Evolutionary conservation across 2,888 invertebrate species (phyloP).

Genomic region (Sericinus montela): DNA sequence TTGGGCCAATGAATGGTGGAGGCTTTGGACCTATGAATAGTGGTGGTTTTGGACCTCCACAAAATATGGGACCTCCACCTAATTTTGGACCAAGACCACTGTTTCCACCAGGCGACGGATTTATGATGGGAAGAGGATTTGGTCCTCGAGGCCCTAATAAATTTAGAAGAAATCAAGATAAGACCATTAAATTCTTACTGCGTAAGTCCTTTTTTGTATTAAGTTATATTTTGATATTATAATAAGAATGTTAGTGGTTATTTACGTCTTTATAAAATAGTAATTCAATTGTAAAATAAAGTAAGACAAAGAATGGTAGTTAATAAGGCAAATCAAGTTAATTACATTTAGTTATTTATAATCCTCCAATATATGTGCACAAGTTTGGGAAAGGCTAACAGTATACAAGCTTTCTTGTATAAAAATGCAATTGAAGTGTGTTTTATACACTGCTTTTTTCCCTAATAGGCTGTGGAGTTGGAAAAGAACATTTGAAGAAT

Average conservation of each 20-base stretch:
- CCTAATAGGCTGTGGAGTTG: slow-evolving; percentile 49
- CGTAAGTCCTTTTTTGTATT: slow-evolving; percentile 35
- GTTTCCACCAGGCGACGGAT: slow-evolving; percentile 5
- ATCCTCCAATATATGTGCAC: no score
- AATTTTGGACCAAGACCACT: neutral
- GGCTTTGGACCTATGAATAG: slow-evolving; percentile 24
- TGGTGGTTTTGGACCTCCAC: slow-evolving; percentile 24
- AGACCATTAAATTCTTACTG: slow-evolving; percentile 34
- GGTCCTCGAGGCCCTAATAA: slow-evolving; percentile 37
- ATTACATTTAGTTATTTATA: no score
- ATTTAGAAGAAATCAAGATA: slow-evolving; percentile 23
- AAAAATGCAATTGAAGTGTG: no score
- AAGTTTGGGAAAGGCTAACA: no score
- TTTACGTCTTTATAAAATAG: no score
- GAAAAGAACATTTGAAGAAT: slow-evolving; percentile 38
- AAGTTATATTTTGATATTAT: no score
- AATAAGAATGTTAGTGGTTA: no score
- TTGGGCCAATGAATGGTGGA: slow-evolving; percentile 24
- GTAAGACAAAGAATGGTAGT: no score
- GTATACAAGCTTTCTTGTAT: no score
- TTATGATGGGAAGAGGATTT: slow-evolving; percentile 36
- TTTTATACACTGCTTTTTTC: neutral
- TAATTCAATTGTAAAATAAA: no score
- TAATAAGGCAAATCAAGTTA: no score
- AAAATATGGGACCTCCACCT: slow-evolving; percentile 19